phyloP scores from a whole-genome alignment of 2,888 invertebrate genomes.

The Linnaemya tessellans region DNA sequence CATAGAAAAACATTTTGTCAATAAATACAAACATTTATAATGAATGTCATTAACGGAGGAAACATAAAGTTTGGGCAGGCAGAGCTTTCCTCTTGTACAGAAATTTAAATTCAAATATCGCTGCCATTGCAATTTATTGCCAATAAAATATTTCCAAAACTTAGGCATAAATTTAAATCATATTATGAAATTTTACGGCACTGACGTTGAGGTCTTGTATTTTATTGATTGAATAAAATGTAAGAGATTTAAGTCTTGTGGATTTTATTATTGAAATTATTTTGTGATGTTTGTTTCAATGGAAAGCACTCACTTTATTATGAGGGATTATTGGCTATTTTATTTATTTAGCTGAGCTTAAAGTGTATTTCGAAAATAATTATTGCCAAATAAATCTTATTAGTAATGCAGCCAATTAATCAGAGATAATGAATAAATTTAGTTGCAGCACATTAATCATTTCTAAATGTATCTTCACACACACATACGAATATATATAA shows the following conservation, averaged over 20 bases:
- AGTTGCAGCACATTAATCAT: constrained; percentile 57
- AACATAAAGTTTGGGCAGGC: background rate
- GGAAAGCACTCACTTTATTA: background rate
- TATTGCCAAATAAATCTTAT: constrained; percentile 44
- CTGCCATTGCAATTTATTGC: constrained; percentile 56
- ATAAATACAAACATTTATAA: constrained; percentile 40
- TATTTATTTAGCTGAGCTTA: constrained; percentile 2
- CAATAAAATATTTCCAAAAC: constrained; percentile 62
- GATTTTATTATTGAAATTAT: constrained; percentile 41
- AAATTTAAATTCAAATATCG: constrained; percentile 66
- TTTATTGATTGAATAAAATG: constrained; percentile 1
- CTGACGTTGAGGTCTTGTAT: background rate
- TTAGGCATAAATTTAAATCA: constrained; percentile 45
- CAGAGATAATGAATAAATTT: constrained; percentile 53
- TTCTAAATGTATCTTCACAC: constrained; percentile 12
- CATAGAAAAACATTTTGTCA: constrained; percentile 31
- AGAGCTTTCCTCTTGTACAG: background rate
- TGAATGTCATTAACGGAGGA: constrained; percentile 33
- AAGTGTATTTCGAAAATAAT: constrained; percentile 11
- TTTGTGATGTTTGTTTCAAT: background rate
- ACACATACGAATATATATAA: background rate
- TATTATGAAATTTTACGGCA: background rate
- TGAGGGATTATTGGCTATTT: background rate
- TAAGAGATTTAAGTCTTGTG: background rate
- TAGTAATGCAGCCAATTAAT: constrained; percentile 50